A percentile compares a stretch with the other conserved stretches of the same genome.
These are phyloP conservation scores for Eleutherodactylus coqui DNA, from an alignment of 2,797 vertebrate genomes.

Conservation along the genomic window DNA sequence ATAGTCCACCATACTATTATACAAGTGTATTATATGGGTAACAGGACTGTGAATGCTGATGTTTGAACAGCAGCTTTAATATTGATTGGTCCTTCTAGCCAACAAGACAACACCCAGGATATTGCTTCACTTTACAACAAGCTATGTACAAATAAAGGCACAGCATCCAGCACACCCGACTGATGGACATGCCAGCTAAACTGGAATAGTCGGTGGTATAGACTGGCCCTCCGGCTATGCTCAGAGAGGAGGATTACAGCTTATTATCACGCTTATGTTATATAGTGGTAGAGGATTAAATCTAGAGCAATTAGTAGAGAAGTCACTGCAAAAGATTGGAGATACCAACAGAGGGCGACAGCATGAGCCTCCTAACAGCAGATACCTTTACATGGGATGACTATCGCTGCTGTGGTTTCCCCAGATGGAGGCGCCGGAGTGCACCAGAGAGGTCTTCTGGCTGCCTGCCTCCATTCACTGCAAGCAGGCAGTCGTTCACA, in stretches of 20 bases:
- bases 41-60: background rate
- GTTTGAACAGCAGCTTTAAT: background rate
- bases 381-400: too few species aligned
- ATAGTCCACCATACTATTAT: too few species aligned
- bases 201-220: background rate
- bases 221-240: background rate
- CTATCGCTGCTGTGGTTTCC: too few species aligned
- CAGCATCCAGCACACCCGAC: background rate
- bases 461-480: too few species aligned
- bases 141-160: background rate
- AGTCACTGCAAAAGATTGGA: background rate
- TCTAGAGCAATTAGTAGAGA: background rate
- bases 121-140: background rate
- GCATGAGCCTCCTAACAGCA: background rate
- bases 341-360: background rate
- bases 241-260: background rate
- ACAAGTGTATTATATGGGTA: background rate
- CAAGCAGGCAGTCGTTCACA: too few species aligned
- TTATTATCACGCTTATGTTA: too few species aligned
- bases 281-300: background rate
- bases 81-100: background rate
- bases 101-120: background rate
- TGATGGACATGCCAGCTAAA: background rate
- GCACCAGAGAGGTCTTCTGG: too few species aligned
- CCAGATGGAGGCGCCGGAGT: too few species aligned